A percentile compares a stretch with the other conserved stretches of the same genome.
Conservation (phyloP, 64 coral and sea anemone genomes). For the Pocillopora verrucosa region DNA sequence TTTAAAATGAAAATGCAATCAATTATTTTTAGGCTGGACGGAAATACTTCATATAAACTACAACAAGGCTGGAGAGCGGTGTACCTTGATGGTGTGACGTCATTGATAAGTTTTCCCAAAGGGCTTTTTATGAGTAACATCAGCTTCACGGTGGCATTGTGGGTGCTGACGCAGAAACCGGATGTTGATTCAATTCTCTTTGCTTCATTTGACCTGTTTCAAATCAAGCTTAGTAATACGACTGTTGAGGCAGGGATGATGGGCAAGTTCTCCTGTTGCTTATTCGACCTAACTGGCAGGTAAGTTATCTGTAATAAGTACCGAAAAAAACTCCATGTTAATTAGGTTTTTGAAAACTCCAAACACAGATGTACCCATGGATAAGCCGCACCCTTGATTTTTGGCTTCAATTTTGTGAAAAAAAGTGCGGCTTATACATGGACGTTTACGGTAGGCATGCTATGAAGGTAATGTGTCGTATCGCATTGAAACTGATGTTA, state of each 20-base stretch:
- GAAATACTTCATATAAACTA: neutral
- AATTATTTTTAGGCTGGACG: neutral
- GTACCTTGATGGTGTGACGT: neutral
- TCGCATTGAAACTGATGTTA: too few species aligned
- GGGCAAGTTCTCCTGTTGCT: neutral
- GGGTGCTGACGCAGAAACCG: neutral
- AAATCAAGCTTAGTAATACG: neutral
- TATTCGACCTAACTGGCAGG: neutral
- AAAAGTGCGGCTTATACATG: too few species aligned
- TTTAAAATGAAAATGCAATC: too few species aligned
- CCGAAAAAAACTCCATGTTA: neutral
- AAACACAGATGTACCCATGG: too few species aligned
- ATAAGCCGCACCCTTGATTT: too few species aligned
- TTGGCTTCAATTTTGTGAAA: too few species aligned
- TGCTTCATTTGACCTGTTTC: neutral
- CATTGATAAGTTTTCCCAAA: neutral
- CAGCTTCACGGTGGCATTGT: constrained; percentile 7
- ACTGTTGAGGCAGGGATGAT: neutral
- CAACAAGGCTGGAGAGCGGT: neutral
- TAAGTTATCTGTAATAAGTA: neutral
- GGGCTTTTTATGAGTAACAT: neutral
- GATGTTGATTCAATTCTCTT: neutral
- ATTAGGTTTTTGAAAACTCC: too few species aligned
- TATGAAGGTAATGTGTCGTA: too few species aligned
- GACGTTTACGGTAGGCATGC: too few species aligned